phyloP scores from a whole-genome alignment of 2,797 vertebrate genomes.

The Fistularia tabacaria region DNA sequence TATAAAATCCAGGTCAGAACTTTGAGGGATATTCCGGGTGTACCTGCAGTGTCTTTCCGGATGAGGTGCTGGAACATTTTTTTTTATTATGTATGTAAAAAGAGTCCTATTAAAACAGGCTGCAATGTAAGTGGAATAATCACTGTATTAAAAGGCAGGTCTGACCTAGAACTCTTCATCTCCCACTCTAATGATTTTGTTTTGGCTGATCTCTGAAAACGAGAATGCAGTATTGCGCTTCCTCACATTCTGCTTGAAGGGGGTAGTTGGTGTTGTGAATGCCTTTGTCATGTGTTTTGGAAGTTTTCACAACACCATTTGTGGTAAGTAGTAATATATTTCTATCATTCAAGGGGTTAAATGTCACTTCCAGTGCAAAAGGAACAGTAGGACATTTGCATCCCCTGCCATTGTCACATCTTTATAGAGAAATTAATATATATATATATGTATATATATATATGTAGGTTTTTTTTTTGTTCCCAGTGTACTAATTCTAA shows the following conservation, averaged over 20 bases:
- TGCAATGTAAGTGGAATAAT: too few species aligned
- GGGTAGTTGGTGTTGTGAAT: conserved; percentile 46
- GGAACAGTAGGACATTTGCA: too few species aligned
- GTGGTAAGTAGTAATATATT: too few species aligned
- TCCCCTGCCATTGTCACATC: too few species aligned
- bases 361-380: conserved; percentile 4
- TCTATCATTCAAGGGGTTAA: background rate
- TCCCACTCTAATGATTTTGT: background rate
- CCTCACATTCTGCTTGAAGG: conserved; percentile 38
- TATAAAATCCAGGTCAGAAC: conserved; percentile 76
- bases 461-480: too few species aligned
- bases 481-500: too few species aligned
- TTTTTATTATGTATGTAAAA: conserved; percentile 4
- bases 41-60: conserved; percentile 50
- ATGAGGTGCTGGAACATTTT: conserved; percentile 24
- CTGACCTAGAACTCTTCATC: too few species aligned
- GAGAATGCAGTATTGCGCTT: too few species aligned
- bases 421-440: too few species aligned
- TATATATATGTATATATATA: too few species aligned
- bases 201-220: background rate
- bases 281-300: conserved; percentile 20
- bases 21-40: conserved; percentile 51
- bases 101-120: conserved; percentile 15
- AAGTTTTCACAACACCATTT: conserved; percentile 7
- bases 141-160: background rate